These are phyloP conservation scores for Piaya cayana DNA, from an alignment of 2,113 vertebrate species.

Conservation along the genomic window DNA sequence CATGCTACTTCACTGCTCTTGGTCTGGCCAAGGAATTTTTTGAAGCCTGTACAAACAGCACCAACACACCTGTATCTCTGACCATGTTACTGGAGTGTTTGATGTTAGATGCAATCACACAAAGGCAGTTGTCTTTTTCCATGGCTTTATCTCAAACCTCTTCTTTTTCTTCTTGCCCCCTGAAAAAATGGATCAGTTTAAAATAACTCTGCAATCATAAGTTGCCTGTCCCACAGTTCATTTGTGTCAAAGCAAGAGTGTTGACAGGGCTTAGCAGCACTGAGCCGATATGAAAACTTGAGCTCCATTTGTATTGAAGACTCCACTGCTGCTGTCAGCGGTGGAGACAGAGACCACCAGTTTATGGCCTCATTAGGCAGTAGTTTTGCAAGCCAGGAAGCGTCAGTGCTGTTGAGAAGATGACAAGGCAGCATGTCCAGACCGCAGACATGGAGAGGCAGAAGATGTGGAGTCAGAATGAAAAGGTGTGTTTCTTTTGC, in stretches of 20 bases:
- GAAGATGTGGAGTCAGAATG: neutral
- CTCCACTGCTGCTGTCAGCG: fast-evolving
- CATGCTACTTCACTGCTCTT: fast-evolving
- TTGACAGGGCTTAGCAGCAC: neutral
- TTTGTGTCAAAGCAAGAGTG: fast-evolving
- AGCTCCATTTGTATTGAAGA: fast-evolving
- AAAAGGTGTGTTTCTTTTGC: neutral
- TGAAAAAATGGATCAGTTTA: neutral
- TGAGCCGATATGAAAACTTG: neutral
- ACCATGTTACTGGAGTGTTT: fast-evolving
- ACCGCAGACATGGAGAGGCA: fast-evolving
- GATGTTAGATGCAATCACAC: neutral
- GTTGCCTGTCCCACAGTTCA: neutral
- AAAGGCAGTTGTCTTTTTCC: neutral
- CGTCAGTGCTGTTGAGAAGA: neutral
- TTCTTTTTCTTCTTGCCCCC: neutral
- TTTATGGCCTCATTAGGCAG: neutral
- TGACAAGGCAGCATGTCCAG: neutral
- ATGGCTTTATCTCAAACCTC: neutral
- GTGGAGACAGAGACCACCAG: neutral
- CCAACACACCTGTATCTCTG: neutral
- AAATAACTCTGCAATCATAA: neutral
- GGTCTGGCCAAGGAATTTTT: neutral
- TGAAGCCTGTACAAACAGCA: neutral
- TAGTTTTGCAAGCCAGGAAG: neutral